phyloP scores from a whole-genome alignment of 2,113 vertebrate genomes.

The Stomatorhinus ivindoensis region DNA sequence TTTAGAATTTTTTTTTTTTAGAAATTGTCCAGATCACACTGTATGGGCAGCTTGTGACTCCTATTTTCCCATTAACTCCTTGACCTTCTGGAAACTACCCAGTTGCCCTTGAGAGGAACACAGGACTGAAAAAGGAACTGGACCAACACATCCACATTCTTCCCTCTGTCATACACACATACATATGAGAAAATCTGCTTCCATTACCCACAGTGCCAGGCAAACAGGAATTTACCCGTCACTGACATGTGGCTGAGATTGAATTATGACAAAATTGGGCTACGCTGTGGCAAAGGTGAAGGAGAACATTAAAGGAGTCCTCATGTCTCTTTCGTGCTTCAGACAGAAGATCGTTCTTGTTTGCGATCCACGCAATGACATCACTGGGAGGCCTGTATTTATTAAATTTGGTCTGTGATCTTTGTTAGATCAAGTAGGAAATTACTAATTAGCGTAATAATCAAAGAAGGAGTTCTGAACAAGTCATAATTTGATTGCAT shows the following conservation, averaged over 20 bases:
- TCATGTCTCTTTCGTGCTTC: background rate
- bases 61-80: constrained; percentile 19
- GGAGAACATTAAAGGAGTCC: background rate
- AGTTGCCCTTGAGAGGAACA: background rate
- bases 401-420: background rate
- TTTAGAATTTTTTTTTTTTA: background rate
- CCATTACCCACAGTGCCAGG: background rate
- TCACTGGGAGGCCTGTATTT: background rate
- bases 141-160: background rate
- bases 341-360: background rate
- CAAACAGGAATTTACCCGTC: constrained; percentile 27
- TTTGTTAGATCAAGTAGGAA: background rate
- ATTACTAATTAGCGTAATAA: background rate
- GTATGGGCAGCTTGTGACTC: constrained; percentile 23
- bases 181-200: background rate
- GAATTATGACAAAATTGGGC: constrained; percentile 40
- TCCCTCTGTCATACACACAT: constrained; percentile 1
- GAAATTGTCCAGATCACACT: background rate
- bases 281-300: constrained; percentile 20
- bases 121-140: background rate
- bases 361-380: background rate
- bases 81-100: constrained; percentile 19
- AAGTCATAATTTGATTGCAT: background rate
- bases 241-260: constrained; percentile 23
- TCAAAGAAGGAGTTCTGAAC: background rate